Percentiles rank a stretch among this genome's conserved stretches.
phyloP scores from a whole-genome alignment of 1,140 invertebrate species.

The Campoletis sonorensis region DNA sequence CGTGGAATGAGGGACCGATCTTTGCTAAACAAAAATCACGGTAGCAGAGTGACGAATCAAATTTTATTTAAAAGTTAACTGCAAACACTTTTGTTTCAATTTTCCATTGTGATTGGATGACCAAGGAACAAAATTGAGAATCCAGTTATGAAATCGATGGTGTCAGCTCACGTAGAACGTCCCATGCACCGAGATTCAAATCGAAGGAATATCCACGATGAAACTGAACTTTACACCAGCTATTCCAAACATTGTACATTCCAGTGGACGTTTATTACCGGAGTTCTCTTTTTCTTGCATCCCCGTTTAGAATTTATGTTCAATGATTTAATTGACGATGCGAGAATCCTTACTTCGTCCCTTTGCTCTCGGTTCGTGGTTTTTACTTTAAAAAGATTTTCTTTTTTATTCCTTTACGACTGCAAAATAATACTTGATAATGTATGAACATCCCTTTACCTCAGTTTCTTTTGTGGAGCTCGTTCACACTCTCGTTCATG shows the following conservation, averaged over 20 bases:
- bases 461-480: constrained; percentile 7
- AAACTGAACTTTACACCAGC: constrained; percentile 67
- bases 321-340: constrained; percentile 59
- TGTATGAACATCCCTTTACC: constrained; percentile 42
- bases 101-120: no score
- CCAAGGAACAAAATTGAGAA: no score
- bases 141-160: no score
- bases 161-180: neutral
- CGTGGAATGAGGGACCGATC: no score
- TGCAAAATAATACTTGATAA: constrained; percentile 55
- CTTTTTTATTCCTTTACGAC: constrained; percentile 22
- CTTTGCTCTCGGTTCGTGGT: constrained; percentile 26
- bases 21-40: no score
- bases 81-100: no score
- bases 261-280: constrained; percentile 50
- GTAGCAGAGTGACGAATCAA: no score
- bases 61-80: no score
- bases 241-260: constrained; percentile 69
- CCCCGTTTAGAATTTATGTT: constrained; percentile 55
- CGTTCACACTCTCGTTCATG: constrained; percentile 20
- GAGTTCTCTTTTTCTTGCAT: constrained; percentile 48
- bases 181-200: neutral
- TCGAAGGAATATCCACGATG: constrained; percentile 16
- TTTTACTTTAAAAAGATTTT: no score
- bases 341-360: constrained; percentile 24